A percentile compares a stretch with the other conserved stretches of the same genome.
phyloP scores from a whole-genome alignment of 2,113 vertebrate species.

The Hypanus sabinus region DNA sequence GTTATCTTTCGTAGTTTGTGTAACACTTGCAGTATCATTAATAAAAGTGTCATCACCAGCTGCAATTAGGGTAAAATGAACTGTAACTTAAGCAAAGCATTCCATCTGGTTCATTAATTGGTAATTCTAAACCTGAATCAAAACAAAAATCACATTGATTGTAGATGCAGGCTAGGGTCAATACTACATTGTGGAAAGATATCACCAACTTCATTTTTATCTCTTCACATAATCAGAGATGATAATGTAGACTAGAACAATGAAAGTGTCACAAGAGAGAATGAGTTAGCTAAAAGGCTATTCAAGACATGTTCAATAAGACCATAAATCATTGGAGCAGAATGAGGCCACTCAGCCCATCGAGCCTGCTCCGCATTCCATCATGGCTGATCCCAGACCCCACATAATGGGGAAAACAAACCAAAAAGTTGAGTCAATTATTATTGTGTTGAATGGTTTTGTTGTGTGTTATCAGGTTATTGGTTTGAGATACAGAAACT shows the following conservation, averaged over 20 bases:
- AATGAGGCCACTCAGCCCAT: too few relatives aligned
- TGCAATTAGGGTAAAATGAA: constrained; percentile 14
- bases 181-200: neutral
- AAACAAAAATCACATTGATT: neutral
- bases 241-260: neutral
- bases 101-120: constrained; percentile 9
- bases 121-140: neutral
- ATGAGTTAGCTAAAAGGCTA: neutral
- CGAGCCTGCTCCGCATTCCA: too few relatives aligned
- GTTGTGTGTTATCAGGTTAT: neutral
- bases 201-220: neutral
- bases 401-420: neutral
- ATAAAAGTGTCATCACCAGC: neutral
- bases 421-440: neutral
- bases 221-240: neutral
- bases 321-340: too few relatives aligned
- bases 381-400: too few relatives aligned
- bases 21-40: constrained; percentile 17
- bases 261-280: neutral
- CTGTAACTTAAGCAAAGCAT: constrained; percentile 5
- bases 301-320: neutral
- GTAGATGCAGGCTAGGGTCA: neutral
- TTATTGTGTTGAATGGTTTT: neutral
- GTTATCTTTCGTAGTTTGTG: constrained; percentile 11
- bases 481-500: neutral